Base-by-base conservation (phyloP, 1,140 invertebrate genomes). In the Macrotrachela quadricornifera region DNA sequence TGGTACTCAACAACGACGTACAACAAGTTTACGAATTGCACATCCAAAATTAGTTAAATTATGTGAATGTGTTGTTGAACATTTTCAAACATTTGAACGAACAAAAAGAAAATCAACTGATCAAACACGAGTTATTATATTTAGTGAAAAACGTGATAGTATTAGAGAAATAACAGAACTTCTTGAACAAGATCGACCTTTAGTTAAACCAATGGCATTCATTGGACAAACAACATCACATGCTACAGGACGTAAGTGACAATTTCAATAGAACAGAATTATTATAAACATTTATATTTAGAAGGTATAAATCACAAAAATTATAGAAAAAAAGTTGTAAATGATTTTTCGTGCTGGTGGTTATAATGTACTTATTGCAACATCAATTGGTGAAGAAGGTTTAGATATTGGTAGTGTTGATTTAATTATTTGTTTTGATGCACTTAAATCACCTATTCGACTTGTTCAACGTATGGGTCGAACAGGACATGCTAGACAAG, bases 331-430 rank as follows among this genome's bases (percentile, higher is more conserved):
- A 64, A 73, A 64, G 79, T 82, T 17, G 78, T 87, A 71, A 73
- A 77, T 50, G 62, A 75, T 42, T 90, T 90, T 88, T 68, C 74
- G 79, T 52, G 70, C 72, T 48, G 84, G 84, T 18, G 72, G 67
- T 10, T 80, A 76, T 65, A 90, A 88, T 68, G 78, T 79, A n/a
- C 69, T 90, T 38, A 78, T 87, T 16, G 80, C 83, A 12, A 90
- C 85, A 1, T 85, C 81, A 67, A 82, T 90, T n/a, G 87, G 83
- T 0, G 90, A 95, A 73, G 90, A 95, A 74, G 88, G 88, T 10
- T 73, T 94, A 14, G 87, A 94, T 69, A 85, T 94, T 57, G 88
- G 87, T 16, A 82, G 86, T 68, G 87, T 95, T 1, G 87, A 95
- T 69, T 72, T 94, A 21, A 91, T 94, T 51, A 71, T 94, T 41